Conservation (phyloP, 1,140 invertebrate species). For the Brachionus rotundiformis region DNA sequence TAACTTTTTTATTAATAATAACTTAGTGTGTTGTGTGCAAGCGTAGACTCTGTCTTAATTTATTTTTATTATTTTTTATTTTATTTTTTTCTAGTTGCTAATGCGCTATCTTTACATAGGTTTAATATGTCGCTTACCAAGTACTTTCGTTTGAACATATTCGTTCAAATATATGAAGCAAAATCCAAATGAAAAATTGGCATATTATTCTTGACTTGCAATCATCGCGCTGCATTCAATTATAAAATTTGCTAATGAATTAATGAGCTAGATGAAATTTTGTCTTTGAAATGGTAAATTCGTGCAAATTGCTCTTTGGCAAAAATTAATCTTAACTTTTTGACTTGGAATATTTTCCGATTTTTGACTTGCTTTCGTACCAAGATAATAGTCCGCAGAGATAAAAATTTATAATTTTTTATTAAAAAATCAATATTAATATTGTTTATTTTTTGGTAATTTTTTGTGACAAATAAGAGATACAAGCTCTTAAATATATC, state of each 20-base stretch:
- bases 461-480: not conserved
- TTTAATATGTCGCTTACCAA: conserved; percentile 38
- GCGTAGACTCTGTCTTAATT: conserved; percentile 45
- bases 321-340: not conserved
- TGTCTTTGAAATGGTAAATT: not conserved
- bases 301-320: not conserved
- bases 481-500: too few species aligned
- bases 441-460: not conserved
- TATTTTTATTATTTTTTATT: not conserved
- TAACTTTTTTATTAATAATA: not conserved
- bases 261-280: not conserved
- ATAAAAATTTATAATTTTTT: too few species aligned
- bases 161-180: conserved; percentile 10
- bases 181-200: not conserved
- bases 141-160: conserved; percentile 9
- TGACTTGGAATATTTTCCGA: not conserved
- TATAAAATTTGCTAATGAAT: not conserved
- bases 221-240: conserved; percentile 11
- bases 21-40: conserved; percentile 23
- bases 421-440: not conserved
- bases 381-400: too few species aligned
- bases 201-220: not conserved
- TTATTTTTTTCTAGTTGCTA: conserved; percentile 13
- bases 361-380: too few species aligned
- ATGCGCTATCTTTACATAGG: conserved; percentile 27